These are phyloP conservation scores for Limnephilus rhombicus DNA, from an alignment of 2,888 invertebrate genomes.

Conservation along the genomic window DNA sequence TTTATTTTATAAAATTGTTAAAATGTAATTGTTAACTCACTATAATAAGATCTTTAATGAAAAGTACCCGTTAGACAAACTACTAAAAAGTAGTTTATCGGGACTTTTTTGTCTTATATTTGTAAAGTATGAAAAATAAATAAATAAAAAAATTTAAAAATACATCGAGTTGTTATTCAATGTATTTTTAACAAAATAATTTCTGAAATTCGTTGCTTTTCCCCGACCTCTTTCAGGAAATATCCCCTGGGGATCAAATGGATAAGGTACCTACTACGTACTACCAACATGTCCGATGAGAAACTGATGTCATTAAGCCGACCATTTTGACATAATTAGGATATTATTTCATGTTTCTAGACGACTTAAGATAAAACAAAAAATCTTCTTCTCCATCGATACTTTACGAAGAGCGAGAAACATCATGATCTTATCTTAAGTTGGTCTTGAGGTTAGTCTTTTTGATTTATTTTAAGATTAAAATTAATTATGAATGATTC, in stretches of 20 bases:
- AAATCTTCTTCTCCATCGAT: background rate
- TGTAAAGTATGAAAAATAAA: no score
- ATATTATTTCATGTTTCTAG: conserved; percentile 24
- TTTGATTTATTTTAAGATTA: background rate
- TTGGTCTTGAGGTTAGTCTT: background rate
- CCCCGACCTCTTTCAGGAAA: background rate
- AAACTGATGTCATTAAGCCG: conserved; percentile 13
- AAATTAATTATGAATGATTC: background rate
- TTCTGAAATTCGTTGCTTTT: background rate
- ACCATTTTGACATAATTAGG: conserved; percentile 23
- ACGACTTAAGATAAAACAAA: background rate
- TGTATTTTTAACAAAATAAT: background rate
- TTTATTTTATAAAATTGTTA: no score
- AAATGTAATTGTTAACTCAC: no score
- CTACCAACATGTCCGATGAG: background rate
- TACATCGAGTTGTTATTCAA: background rate
- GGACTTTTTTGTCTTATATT: no score
- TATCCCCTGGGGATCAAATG: background rate
- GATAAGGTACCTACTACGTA: background rate
- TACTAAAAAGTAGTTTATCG: no score
- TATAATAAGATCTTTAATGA: no score
- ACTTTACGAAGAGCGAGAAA: background rate
- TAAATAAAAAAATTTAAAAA: no score
- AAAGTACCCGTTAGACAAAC: no score
- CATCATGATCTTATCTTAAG: background rate